phyloP scores from a whole-genome alignment of 1,140 invertebrate genomes.

The Monochamus saltuarius region DNA sequence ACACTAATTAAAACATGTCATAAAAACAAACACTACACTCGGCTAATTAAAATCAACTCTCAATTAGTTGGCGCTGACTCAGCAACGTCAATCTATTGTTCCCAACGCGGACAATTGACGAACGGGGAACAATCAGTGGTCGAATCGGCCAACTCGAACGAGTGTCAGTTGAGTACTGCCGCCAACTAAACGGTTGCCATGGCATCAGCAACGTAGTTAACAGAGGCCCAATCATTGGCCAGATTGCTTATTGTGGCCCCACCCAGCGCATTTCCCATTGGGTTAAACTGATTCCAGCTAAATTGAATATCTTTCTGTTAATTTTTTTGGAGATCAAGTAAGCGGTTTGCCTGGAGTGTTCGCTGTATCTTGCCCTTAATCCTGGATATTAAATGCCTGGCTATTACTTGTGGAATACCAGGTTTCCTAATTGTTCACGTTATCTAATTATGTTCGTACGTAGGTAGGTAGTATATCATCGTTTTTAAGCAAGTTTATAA shows the following conservation, averaged over 20 bases:
- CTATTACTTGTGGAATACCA: no score
- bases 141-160: constrained; percentile 22
- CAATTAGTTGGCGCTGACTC: no score
- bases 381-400: no score
- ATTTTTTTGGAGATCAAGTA: constrained; percentile 48
- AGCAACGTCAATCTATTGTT: no score
- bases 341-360: constrained; percentile 38
- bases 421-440: no score
- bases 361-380: constrained; percentile 18
- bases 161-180: constrained; percentile 41
- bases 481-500: no score
- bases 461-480: no score
- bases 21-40: constrained; percentile 5
- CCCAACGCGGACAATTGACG: constrained; percentile 3
- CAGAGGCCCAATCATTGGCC: constrained; percentile 46
- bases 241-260: constrained; percentile 41
- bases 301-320: constrained; percentile 54
- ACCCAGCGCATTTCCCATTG: constrained; percentile 48
- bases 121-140: constrained; percentile 2
- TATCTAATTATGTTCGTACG: no score
- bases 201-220: constrained; percentile 46
- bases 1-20: neutral
- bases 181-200: constrained; percentile 49
- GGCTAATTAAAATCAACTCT: neutral
- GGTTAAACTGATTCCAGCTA: constrained; percentile 51